Percentiles rank a stretch among this genome's conserved stretches.
Evolutionary conservation across 2,888 invertebrate species (phyloP).

Genomic region (Diabrotica balteata): DNA sequence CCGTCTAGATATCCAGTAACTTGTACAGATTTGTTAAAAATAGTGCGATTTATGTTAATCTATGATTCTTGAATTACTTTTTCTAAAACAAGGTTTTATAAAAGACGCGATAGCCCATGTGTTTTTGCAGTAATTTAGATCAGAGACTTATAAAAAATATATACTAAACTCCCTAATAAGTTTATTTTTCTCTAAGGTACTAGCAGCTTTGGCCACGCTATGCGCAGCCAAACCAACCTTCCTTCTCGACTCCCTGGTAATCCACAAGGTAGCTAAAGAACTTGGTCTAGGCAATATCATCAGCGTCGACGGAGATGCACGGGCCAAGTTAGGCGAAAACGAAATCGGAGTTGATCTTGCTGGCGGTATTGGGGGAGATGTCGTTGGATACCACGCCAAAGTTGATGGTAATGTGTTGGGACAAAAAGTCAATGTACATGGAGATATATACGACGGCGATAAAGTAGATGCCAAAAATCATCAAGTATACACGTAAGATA

Average conservation of each 20-base stretch:
- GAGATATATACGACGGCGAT: constrained; percentile 2
- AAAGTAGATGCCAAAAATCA: neutral
- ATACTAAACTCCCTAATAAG: no score
- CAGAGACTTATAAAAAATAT: no score
- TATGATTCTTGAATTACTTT: no score
- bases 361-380: constrained; percentile 6
- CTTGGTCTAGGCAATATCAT: constrained; percentile 8
- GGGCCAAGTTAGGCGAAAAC: constrained; percentile 1
- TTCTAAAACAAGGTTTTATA: no score
- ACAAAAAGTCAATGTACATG: constrained; percentile 11
- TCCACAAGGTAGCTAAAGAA: neutral
- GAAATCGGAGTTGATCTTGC: constrained; percentile 9
- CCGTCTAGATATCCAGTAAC: no score
- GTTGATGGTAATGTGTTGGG: constrained; percentile 15
- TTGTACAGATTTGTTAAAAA: no score
- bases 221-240: neutral
- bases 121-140: no score
- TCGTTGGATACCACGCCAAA: constrained; percentile 3
- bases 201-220: neutral
- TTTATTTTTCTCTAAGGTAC: neutral
- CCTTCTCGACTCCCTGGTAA: neutral
- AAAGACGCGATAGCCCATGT: no score
- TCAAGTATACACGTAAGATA: constrained; percentile 6
- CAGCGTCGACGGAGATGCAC: constrained; percentile 11
- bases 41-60: no score